These are phyloP conservation scores for Benitochromis conjunctus DNA, from an alignment of 2,113 vertebrate genomes.

Conservation along the genomic window DNA sequence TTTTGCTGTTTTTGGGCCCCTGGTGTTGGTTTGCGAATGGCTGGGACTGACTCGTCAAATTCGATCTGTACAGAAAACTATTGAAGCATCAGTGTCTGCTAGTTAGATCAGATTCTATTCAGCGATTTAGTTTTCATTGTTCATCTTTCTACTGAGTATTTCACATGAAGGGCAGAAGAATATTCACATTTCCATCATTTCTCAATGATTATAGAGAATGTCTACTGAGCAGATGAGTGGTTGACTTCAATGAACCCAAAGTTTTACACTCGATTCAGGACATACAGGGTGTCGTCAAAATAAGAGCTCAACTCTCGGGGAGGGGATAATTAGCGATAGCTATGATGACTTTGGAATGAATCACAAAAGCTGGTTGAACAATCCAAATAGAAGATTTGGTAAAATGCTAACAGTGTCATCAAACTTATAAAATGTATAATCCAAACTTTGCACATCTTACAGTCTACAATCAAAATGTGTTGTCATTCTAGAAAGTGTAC, in stretches of 20 bases:
- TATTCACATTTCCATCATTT: background rate
- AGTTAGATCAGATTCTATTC: background rate
- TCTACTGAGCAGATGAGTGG: background rate
- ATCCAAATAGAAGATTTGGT: background rate
- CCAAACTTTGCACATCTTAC: background rate
- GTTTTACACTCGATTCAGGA: background rate
- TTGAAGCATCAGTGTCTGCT: background rate
- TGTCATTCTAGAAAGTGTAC: background rate
- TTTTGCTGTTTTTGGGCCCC: background rate
- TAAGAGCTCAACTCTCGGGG: background rate
- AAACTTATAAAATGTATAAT: background rate
- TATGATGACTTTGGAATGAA: background rate
- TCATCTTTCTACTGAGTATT: background rate
- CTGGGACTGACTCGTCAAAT: background rate
- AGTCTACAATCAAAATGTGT: background rate
- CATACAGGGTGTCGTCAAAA: conserved; percentile 13
- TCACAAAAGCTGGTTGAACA: background rate
- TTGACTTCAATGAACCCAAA: background rate
- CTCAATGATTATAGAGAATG: conserved; percentile 4
- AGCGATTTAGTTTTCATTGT: background rate
- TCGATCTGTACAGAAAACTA: background rate
- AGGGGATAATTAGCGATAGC: background rate
- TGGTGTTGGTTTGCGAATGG: background rate
- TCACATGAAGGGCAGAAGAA: background rate
- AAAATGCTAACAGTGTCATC: background rate